Percentiles rank a stretch among this genome's conserved stretches.
Evolutionary conservation across 2,113 vertebrate species (phyloP).

Genomic region (Mastomys natalensis): DNA sequence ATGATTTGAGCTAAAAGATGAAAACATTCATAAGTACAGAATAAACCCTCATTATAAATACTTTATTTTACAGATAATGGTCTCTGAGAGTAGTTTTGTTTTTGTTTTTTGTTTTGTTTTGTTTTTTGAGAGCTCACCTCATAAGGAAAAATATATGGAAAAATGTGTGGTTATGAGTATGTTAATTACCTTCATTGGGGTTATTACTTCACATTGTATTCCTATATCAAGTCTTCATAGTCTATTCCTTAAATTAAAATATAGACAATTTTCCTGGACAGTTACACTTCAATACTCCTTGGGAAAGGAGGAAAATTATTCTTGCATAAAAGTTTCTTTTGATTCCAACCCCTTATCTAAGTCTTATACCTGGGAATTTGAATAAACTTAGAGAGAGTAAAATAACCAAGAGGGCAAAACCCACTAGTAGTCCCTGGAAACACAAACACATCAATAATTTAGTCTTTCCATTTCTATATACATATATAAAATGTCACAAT

Average conservation of each 20-base stretch:
- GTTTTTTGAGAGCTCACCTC: too few species aligned
- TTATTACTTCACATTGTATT: background rate
- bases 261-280: background rate
- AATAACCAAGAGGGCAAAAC: background rate
- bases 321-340: background rate
- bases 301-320: background rate
- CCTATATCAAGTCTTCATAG: background rate
- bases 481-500: too few species aligned
- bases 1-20: background rate
- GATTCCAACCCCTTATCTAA: background rate
- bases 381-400: background rate
- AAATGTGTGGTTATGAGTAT: background rate
- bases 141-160: background rate
- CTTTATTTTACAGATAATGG: background rate
- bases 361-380: background rate
- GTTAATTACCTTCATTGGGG: background rate
- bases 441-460: background rate
- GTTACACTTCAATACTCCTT: background rate
- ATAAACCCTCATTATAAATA: background rate
- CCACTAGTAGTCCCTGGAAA: background rate
- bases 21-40: background rate
- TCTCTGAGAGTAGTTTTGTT: background rate
- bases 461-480: background rate
- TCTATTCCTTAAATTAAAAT: background rate
- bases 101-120: too few species aligned